Conservation (phyloP, 2,797 vertebrate species). For the Nannoperca australis region DNA sequence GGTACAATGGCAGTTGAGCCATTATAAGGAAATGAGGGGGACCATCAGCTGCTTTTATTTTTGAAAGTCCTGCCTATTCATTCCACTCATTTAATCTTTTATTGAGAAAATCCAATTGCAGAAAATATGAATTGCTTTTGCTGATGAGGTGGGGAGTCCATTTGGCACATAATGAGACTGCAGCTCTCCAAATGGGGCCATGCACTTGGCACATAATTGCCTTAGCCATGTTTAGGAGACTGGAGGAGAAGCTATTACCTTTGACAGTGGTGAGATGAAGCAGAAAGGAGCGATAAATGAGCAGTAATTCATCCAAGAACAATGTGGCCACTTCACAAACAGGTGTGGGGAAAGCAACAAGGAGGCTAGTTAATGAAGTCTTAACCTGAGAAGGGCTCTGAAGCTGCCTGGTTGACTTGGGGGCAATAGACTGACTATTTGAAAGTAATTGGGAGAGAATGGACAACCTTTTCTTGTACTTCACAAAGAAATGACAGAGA, state of each 20-base stretch:
- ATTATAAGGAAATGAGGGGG: constrained; percentile 22
- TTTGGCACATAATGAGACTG: constrained; percentile 60
- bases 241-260: constrained; percentile 60
- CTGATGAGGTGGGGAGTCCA: constrained; percentile 49
- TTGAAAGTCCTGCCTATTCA: constrained; percentile 33
- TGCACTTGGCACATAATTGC: constrained; percentile 66
- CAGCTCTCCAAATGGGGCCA: constrained; percentile 52
- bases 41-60: constrained; percentile 31
- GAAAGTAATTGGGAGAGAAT: constrained; percentile 36
- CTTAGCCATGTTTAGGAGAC: constrained; percentile 58
- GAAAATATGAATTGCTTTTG: constrained; percentile 38
- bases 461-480: constrained; percentile 11
- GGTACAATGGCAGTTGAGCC: background rate
- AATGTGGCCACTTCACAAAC: constrained; percentile 58
- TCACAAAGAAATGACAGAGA: constrained; percentile 17
- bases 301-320: constrained; percentile 52
- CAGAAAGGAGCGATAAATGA: constrained; percentile 56
- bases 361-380: constrained; percentile 57
- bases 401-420: constrained; percentile 23
- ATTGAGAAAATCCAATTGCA: constrained; percentile 52
- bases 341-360: constrained; percentile 32
- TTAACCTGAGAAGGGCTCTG: constrained; percentile 46
- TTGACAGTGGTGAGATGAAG: constrained; percentile 41
- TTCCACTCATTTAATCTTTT: constrained; percentile 47
- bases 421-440: constrained; percentile 29